A percentile compares a stretch with the other conserved stretches of the same genome.
Evolutionary conservation across 2,797 vertebrate species (phyloP).

Genomic region (Sebastiscus tertius): DNA sequence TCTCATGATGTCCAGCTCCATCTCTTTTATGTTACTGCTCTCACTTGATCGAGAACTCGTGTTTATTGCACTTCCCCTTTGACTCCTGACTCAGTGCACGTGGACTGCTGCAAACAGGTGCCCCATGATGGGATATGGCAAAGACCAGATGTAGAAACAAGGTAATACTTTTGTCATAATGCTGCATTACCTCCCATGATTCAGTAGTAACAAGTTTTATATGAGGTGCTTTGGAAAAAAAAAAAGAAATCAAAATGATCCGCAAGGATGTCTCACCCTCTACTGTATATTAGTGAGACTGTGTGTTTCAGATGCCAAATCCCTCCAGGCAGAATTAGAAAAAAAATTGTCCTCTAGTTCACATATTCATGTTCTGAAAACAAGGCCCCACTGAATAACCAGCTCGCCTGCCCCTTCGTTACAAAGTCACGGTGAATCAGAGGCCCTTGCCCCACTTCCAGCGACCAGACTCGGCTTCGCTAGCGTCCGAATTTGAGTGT

Average conservation of each 20-base stretch:
- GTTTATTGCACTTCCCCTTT: conserved; percentile 78
- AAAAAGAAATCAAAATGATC: conserved; percentile 34
- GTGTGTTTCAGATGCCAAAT: conserved; percentile 43
- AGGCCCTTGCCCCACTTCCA: conserved; percentile 36
- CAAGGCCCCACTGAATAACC: conserved; percentile 68
- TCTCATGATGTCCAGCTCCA: conserved; percentile 38
- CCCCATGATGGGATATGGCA: conserved; percentile 40
- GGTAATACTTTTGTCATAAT: conserved; percentile 28
- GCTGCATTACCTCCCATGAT: conserved; percentile 51
- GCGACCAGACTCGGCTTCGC: conserved; percentile 1
- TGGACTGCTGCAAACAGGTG: conserved; percentile 52
- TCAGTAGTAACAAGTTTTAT: conserved; percentile 35
- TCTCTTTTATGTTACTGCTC: conserved; percentile 7
- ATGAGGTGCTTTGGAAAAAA: conserved; percentile 43
- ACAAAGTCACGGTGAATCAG: conserved; percentile 58
- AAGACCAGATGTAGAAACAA: conserved; percentile 52
- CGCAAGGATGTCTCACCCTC: conserved; percentile 26
- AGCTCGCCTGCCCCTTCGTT: conserved; percentile 65
- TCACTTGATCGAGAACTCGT: conserved; percentile 28
- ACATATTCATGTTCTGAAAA: conserved; percentile 59
- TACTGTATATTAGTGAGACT: conserved; percentile 35
- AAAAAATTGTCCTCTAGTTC: conserved; percentile 33
- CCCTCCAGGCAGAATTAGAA: conserved; percentile 45
- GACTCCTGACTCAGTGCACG: conserved; percentile 53
- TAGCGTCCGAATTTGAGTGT: conserved; percentile 86